A percentile compares a stretch with the other conserved stretches of the same genome.
phyloP scores from a whole-genome alignment of 1,140 invertebrate species.

The Tribolium castaneum region DNA sequence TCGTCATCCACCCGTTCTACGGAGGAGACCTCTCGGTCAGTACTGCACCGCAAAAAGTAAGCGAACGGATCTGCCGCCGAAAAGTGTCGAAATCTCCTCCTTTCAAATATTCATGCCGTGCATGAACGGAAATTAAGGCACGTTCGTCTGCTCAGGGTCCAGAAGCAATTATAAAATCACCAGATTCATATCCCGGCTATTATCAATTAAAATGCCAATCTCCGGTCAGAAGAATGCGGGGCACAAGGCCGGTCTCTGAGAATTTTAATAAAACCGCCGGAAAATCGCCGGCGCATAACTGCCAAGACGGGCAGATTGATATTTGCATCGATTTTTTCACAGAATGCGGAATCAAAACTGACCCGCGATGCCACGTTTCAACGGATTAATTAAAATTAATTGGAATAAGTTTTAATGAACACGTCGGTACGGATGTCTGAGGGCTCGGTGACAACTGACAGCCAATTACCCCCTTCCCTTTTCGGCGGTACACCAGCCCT shows the following conservation, averaged over 20 bases:
- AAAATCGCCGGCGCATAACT: slow-evolving; percentile 12
- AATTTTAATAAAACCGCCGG: slow-evolving; percentile 37
- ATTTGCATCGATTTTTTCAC: not conserved
- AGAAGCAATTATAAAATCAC: slow-evolving; percentile 31
- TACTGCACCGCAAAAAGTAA: slow-evolving; percentile 58
- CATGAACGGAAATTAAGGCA: slow-evolving; percentile 43
- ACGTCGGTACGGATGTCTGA: slow-evolving; percentile 49
- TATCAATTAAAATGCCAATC: slow-evolving; percentile 48
- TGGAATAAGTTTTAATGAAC: slow-evolving; percentile 59
- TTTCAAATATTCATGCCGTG: slow-evolving; percentile 21
- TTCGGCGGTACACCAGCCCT: slow-evolving; percentile 21
- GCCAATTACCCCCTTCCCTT: slow-evolving; percentile 50
- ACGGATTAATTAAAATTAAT: slow-evolving; percentile 58
- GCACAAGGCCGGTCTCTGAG: slow-evolving; percentile 5
- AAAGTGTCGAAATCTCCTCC: not conserved
- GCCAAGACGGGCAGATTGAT: too few species aligned
- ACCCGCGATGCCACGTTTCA: not conserved
- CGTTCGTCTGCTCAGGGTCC: slow-evolving; percentile 11
- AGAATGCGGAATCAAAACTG: not conserved
- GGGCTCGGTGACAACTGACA: slow-evolving; percentile 50
- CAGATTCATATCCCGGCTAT: slow-evolving; percentile 38
- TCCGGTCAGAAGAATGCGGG: slow-evolving; percentile 34
- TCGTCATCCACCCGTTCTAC: slow-evolving; percentile 96
- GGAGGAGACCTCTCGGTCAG: slow-evolving; percentile 96
- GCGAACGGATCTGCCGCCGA: slow-evolving; percentile 3